Evolutionary conservation across 2,888 invertebrate species (phyloP), one percentile per base, ranked within the genome.

Genomic region (Tachina grossa): DNA sequence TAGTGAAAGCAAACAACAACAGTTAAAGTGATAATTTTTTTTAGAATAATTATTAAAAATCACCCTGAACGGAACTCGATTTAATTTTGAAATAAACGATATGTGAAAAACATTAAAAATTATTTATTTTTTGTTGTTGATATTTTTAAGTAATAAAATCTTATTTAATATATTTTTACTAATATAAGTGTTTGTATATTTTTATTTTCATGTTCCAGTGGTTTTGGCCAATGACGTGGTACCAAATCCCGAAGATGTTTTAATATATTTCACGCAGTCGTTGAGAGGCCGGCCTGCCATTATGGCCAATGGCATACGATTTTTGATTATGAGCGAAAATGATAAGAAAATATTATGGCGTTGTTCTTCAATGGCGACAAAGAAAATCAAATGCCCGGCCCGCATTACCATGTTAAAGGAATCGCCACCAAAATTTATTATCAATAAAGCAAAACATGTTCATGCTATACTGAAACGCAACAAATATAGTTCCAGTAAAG

Each of bases 241-340:
- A 14, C 91, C 91, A 69, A 91, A 91, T 89, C 91, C 91, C 43
- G 90, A 91, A 87, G 92, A 92, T 87, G 89, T 92, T 71, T 87
- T 92, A 39, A 90, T 93, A n/a, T 92, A 90, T 86, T 92, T 92
- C 75, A 92, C 92, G 0, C 91, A 92, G 86, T 93, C 93, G 6
- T 87, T 93, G 39, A 90, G 93, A 57, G 93, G 93, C 11, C 90
- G 92, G 5, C 93, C 93, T 0, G 93, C 93, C 11, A 93, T 93
- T n/a, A 91, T 93, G 90, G 93, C 93, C 49, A 92, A 93, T 79
- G 92, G 92, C 76, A 90, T 92, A n/a, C 90, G 93, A 14, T 93
- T 93, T 81, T 89, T 93, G 10, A 90, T 92, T n/a, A 93, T 93
- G 93, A 93, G 92, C 84, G 92, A 93, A 87, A 93, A 92, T 86